These are phyloP conservation scores for Arothron firmamentum DNA, from an alignment of 2,113 vertebrate genomes.

Conservation along the genomic window DNA sequence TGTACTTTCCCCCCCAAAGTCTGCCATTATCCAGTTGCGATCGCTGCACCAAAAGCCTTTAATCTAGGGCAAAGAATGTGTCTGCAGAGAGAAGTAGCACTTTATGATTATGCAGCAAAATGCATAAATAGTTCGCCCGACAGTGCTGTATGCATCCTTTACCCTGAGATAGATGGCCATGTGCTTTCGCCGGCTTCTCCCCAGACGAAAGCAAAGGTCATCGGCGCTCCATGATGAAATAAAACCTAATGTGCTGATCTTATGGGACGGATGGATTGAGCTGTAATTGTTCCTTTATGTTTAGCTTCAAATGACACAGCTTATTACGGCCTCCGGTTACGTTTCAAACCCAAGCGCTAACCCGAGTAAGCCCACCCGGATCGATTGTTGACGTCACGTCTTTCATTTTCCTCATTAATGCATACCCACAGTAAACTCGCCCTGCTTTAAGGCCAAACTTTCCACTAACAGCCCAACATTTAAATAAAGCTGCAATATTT, in stretches of 20 bases:
- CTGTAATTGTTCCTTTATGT: conserved; percentile 23
- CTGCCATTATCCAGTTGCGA: background rate
- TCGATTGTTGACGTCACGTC: background rate
- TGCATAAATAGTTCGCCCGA: background rate
- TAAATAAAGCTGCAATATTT: conserved; percentile 3
- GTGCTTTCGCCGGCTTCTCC: conserved; percentile 14
- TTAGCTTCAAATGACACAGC: conserved; percentile 6
- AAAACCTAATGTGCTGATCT: too few relatives aligned
- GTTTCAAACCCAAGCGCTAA: too few relatives aligned
- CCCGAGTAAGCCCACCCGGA: background rate
- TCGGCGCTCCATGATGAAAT: too few relatives aligned
- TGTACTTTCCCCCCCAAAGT: background rate
- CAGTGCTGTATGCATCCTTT: conserved; percentile 15
- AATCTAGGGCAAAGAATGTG: conserved; percentile 29
- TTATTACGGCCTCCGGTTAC: background rate
- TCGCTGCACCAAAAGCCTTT: conserved; percentile 15
- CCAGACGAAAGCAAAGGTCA: too few relatives aligned
- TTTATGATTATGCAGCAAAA: conserved; percentile 38
- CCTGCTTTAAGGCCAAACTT: too few relatives aligned
- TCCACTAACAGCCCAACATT: too few relatives aligned
- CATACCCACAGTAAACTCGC: too few relatives aligned
- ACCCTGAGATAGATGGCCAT: conserved; percentile 39
- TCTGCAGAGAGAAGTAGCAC: conserved; percentile 20
- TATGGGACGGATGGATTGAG: too few relatives aligned
- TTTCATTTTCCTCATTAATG: background rate